These are phyloP conservation scores for Terrapene triunguis DNA, from an alignment of 2,113 vertebrate genomes.

Conservation along the genomic window DNA sequence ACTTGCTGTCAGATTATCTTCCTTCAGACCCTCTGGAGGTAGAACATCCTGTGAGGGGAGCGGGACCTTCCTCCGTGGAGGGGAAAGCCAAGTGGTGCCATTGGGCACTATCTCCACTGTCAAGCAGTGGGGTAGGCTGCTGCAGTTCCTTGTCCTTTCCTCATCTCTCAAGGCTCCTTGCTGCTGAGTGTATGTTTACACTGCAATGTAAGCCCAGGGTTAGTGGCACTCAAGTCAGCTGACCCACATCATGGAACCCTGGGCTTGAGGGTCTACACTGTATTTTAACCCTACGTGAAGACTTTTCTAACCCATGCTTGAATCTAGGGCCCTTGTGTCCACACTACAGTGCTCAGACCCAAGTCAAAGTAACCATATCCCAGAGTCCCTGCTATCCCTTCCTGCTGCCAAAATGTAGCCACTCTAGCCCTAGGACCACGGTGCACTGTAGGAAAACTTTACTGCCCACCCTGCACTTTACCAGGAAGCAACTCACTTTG, in stretches of 20 bases:
- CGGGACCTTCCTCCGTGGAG: neutral
- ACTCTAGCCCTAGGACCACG: neutral
- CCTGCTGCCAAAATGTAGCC: neutral
- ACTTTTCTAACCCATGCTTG: neutral
- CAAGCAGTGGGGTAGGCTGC: neutral
- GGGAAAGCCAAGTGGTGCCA: fast-evolving
- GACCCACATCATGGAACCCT: neutral
- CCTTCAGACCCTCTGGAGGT: neutral
- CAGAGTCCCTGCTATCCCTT: neutral
- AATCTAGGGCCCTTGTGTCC: neutral
- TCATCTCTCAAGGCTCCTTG: neutral
- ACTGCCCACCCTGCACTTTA: neutral
- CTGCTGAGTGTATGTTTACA: neutral
- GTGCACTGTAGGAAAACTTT: neutral
- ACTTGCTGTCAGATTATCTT: neutral
- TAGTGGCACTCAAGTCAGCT: neutral
- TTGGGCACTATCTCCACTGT: neutral
- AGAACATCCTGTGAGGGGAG: fast-evolving
- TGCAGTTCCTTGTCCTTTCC: neutral
- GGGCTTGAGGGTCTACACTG: neutral
- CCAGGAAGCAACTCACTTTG: neutral
- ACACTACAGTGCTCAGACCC: neutral
- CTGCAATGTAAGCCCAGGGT: neutral
- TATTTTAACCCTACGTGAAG: neutral
- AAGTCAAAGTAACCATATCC: neutral